These are phyloP conservation scores for Molossus molossus DNA, from an alignment of 2,797 vertebrate species.

Conservation along the genomic window DNA sequence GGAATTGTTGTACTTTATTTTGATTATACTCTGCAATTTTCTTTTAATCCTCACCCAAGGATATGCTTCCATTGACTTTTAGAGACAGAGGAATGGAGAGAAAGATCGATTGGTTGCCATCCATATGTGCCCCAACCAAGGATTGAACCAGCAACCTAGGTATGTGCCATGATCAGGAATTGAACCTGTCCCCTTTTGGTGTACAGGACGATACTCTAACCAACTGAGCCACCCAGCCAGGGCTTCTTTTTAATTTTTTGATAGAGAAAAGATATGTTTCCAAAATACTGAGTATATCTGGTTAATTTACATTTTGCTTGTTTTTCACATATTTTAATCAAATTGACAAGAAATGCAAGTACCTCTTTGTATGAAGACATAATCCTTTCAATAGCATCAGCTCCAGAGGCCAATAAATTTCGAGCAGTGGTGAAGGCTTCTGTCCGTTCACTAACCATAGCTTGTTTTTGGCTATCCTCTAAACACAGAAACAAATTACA, in stretches of 20 bases:
- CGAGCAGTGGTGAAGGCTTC: slow-evolving; percentile 99
- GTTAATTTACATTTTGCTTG: slow-evolving; percentile 42
- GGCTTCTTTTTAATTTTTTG: neutral
- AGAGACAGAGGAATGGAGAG: neutral
- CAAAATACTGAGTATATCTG: neutral
- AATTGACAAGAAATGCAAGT: slow-evolving; percentile 68
- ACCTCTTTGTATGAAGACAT: slow-evolving; percentile 99
- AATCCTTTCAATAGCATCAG: slow-evolving; percentile 98
- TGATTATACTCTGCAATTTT: neutral
- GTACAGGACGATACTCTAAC: neutral
- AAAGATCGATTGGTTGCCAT: neutral
- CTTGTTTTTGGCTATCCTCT: slow-evolving; percentile 95
- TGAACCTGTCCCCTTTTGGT: neutral
- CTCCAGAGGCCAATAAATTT: slow-evolving; percentile 96
- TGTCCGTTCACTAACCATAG: slow-evolving; percentile 98
- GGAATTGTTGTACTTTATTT: slow-evolving; percentile 2
- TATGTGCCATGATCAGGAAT: neutral
- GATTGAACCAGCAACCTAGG: neutral
- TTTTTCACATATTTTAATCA: slow-evolving; percentile 67
- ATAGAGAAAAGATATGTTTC: slow-evolving; percentile 2
- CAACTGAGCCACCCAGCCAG: neutral
- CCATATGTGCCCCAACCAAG: neutral
- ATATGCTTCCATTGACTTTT: neutral
- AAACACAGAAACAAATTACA: slow-evolving; percentile 90
- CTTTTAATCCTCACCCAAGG: neutral